phyloP scores from a whole-genome alignment of 2,113 vertebrate species.

The Notechis scutatus region DNA sequence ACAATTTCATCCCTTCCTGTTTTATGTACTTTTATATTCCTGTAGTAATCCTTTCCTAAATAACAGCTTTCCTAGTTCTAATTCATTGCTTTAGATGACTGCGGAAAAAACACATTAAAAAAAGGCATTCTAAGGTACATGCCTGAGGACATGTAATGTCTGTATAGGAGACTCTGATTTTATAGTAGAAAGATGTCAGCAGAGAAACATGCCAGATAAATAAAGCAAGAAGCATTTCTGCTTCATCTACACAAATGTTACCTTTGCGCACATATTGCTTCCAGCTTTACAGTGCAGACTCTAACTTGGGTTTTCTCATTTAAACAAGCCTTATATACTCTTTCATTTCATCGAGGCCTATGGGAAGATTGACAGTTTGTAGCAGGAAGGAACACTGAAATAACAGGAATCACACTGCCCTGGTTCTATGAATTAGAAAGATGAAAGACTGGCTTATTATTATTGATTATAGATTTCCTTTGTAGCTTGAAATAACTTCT shows the following conservation, averaged over 20 bases:
- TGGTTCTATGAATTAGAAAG: background rate
- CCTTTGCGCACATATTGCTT: slow-evolving; percentile 25
- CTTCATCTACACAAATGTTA: background rate
- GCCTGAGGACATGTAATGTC: background rate
- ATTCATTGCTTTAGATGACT: background rate
- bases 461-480: background rate
- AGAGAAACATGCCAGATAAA: background rate
- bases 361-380: slow-evolving; percentile 22
- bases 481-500: background rate
- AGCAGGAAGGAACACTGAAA: slow-evolving; percentile 2
- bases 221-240: background rate
- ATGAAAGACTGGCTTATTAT: background rate
- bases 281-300: slow-evolving; percentile 35
- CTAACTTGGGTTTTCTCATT: slow-evolving; percentile 42
- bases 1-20: background rate
- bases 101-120: background rate
- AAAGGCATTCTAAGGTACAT: background rate
- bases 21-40: background rate
- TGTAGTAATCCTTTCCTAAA: background rate
- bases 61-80: background rate
- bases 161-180: background rate
- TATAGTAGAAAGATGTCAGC: background rate
- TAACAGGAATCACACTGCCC: background rate
- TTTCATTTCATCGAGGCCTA: slow-evolving; percentile 52
- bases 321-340: slow-evolving; percentile 51